phyloP scores from a whole-genome alignment of 2,888 invertebrate species.

The Cosmopolites sordidus region DNA sequence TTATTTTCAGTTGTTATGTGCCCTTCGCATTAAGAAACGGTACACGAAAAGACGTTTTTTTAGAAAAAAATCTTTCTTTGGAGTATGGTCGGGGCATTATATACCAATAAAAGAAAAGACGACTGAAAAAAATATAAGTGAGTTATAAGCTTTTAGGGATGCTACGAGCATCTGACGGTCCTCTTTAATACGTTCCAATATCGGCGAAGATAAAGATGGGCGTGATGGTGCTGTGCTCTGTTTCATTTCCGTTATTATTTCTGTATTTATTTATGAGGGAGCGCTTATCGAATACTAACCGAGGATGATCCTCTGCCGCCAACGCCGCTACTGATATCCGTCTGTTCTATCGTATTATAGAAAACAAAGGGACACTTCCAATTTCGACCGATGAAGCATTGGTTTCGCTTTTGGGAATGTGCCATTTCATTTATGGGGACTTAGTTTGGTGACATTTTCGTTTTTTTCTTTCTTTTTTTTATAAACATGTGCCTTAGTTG shows the following conservation, averaged over 20 bases:
- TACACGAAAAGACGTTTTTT: conserved; percentile 1
- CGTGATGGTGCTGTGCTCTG: conserved; percentile 13
- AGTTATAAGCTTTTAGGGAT: conserved; percentile 1
- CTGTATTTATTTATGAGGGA: conserved; percentile 40
- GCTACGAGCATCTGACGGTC: neutral
- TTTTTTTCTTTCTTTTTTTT: too few species aligned
- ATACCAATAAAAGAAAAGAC: conserved; percentile 2
- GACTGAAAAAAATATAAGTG: conserved; percentile 6
- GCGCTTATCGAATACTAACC: conserved; percentile 40
- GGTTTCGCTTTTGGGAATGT: neutral
- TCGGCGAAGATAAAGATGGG: conserved; percentile 10
- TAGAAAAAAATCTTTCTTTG: neutral
- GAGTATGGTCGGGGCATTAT: neutral
- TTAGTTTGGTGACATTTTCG: neutral
- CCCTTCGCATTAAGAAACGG: neutral
- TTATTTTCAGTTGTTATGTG: too few species aligned
- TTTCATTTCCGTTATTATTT: conserved; percentile 42
- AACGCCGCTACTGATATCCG: neutral
- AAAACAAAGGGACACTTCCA: conserved; percentile 1
- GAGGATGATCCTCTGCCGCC: conserved; percentile 6
- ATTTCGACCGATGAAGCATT: neutral
- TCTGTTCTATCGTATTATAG: neutral
- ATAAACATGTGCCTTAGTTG: too few species aligned
- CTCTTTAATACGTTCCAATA: conserved; percentile 9
- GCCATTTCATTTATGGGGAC: neutral